These are phyloP conservation scores for Callocephalon fimbriatum DNA, from an alignment of 2,113 vertebrate species.

Conservation along the genomic window DNA sequence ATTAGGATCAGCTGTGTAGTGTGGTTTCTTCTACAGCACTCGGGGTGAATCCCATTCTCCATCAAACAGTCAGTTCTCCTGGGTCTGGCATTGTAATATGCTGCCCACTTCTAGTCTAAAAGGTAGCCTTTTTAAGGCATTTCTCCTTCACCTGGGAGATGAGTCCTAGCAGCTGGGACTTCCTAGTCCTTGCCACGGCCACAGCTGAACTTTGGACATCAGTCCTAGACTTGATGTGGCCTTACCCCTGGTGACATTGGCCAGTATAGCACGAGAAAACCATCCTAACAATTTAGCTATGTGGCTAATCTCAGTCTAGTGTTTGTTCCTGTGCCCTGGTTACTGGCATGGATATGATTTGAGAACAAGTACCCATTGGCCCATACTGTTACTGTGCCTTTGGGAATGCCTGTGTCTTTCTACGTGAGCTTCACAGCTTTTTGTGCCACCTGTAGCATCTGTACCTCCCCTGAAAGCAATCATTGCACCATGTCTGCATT, in stretches of 20 bases:
- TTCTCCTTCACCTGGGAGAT: neutral
- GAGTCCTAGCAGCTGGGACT: neutral
- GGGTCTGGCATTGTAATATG: fast-evolving
- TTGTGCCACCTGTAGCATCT: neutral
- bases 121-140: neutral
- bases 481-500: neutral
- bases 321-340: neutral
- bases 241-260: neutral
- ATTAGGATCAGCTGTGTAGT: neutral
- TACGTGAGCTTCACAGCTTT: neutral
- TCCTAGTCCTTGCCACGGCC: neutral
- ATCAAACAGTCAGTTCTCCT: neutral
- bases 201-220: neutral
- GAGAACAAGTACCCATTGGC: neutral
- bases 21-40: neutral
- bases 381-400: neutral
- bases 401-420: neutral
- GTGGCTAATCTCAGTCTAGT: neutral
- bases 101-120: neutral
- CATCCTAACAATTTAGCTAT: neutral
- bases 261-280: neutral
- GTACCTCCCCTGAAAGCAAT: neutral
- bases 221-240: neutral
- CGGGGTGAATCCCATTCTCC: neutral
- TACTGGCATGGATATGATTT: neutral